Percentiles rank a stretch among this genome's conserved stretches.
phyloP scores from a whole-genome alignment of 2,113 vertebrate species.

The Tetraodon nigroviridis region DNA sequence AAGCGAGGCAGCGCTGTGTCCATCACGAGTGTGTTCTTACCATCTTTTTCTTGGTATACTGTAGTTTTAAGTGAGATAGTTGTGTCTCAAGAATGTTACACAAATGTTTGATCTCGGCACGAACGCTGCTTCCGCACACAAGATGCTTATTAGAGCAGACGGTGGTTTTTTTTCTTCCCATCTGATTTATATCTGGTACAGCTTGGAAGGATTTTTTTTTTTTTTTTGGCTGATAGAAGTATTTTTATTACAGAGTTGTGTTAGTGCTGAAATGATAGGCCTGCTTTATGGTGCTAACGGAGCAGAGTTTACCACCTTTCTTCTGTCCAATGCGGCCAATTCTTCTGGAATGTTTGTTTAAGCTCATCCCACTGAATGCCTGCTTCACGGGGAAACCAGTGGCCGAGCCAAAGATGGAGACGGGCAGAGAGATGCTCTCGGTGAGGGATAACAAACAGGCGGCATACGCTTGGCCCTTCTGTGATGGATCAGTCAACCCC shows the following conservation, averaged over 20 bases:
- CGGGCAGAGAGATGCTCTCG: constrained; percentile 43
- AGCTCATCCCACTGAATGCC: constrained; percentile 26
- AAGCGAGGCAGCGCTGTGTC: constrained; percentile 8
- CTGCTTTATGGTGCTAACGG: constrained; percentile 49
- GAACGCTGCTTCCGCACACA: constrained; percentile 34
- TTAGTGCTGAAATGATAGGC: constrained; percentile 67
- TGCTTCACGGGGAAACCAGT: constrained; percentile 54
- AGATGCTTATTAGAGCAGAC: constrained; percentile 68
- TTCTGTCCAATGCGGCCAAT: constrained; percentile 53
- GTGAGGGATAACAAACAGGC: constrained; percentile 33
- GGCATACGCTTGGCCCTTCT: constrained; percentile 5
- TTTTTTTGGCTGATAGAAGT: constrained; percentile 63
- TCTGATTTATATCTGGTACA: constrained; percentile 73
- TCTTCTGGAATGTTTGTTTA: constrained; percentile 65
- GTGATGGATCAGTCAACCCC: constrained; percentile 1
- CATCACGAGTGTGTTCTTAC: constrained; percentile 12
- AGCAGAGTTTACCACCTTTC: constrained; percentile 48
- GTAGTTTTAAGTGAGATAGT: constrained; percentile 63
- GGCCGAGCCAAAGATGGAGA: constrained; percentile 31
- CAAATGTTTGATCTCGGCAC: constrained; percentile 67
- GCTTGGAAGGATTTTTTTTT: constrained; percentile 64
- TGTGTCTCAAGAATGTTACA: constrained; percentile 56
- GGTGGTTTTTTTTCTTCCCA: constrained; percentile 62
- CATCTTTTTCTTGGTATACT: constrained; percentile 32
- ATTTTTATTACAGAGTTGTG: constrained; percentile 71